Percentiles rank a stretch among this genome's conserved stretches.
Evolutionary conservation across 2,113 vertebrate species (phyloP).

Genomic region (Leucopsar rothschildi): DNA sequence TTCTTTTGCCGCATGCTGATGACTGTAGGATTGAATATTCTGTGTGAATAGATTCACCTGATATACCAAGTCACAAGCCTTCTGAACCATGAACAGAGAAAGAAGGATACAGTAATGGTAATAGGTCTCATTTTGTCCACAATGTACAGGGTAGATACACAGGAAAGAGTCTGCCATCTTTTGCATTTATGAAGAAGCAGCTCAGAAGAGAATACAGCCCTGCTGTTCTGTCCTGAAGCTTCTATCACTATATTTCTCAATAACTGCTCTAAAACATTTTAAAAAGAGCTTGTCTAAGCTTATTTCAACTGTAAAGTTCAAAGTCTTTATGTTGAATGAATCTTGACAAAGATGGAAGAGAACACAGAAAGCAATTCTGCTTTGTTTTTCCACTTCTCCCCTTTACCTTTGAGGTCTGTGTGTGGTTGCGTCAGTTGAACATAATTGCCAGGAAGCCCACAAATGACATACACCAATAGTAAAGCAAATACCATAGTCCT

Average conservation of each 20-base stretch:
- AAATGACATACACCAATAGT: not conserved
- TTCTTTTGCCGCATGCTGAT: not conserved
- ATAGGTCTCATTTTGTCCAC: not conserved
- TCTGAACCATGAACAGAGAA: not conserved
- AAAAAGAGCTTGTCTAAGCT: not conserved
- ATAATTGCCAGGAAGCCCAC: not conserved
- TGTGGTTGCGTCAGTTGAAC: not conserved
- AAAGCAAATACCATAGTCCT: not conserved
- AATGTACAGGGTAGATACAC: not conserved
- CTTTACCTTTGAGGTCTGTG: not conserved
- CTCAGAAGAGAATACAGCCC: not conserved
- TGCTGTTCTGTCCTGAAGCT: not conserved
- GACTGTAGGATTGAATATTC: not conserved
- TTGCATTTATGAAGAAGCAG: not conserved
- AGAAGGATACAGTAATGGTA: not conserved
- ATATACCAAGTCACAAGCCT: not conserved
- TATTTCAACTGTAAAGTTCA: not conserved
- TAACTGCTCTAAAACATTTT: not conserved
- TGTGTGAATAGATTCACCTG: not conserved
- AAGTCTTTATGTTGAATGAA: not conserved
- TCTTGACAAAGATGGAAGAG: not conserved
- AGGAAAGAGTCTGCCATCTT: not conserved
- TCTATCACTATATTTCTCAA: not conserved
- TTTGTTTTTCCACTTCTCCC: not conserved
- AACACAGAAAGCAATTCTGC: not conserved